Evolutionary conservation across 2,797 vertebrate species (phyloP), one percentile per base, ranked within the genome.

Genomic region (Gila robusta): DNA sequence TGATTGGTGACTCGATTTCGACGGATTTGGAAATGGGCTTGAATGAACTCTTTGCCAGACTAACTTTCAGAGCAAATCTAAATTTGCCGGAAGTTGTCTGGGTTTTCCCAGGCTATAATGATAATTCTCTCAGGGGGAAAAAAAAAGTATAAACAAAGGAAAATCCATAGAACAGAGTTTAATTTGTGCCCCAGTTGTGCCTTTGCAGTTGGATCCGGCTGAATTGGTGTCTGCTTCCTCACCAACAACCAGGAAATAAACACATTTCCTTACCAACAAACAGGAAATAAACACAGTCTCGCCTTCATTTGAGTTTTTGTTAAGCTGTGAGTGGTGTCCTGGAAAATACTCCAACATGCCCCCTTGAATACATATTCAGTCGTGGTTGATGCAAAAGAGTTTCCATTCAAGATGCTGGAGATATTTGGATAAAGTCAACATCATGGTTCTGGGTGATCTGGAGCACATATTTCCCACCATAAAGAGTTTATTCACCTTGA

Each of bases 181-280:
- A 1, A 1, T 41, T 62, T 79, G 35, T 39, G 14, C 35, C 9
- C 4, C 16, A 17, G 16, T 62, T 78, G 56, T 41, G 14, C 23
- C 4, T 62, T 62, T 39, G 37, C 74, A n/a, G n/a, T 10, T 59
- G 35, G 23, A 62, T 62, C 54, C 8, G 9, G 35, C 23, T 62
- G 49, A 56, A 37, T 14, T 77, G 11, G 6, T 17, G 37, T 79
- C 54, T 41, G 26, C 19, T 82, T 73, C 26, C 37, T 62, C 17
- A n/a, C 16, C 35, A 82, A 82, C 76, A 59, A 59, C 44, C 69
- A n/a, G 66, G 64, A 82, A 82, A 59, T 6, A 72, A 82, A 72
- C 37, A 32, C 26, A 19, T 47, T 4, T 47, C 44, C 44, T 47
- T 11, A 47, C 44, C 47, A 82, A 82, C 76, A 59, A 62, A 59